phyloP scores from a whole-genome alignment of 2,797 vertebrate genomes.

The Apogon talboti region DNA sequence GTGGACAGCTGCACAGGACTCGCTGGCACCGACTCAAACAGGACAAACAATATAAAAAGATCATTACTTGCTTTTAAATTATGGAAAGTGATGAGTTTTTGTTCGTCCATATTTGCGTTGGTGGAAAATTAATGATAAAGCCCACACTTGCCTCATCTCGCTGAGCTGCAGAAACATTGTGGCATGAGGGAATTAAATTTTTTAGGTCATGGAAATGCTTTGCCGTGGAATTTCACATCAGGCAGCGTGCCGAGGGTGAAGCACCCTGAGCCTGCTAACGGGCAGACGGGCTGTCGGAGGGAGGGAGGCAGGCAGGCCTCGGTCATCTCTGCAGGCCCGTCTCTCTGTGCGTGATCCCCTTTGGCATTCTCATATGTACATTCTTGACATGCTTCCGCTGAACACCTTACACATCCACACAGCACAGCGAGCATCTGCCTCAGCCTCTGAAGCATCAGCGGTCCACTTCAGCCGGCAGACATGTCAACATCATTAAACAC shows the following conservation, averaged over 20 bases:
- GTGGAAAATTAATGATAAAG: slow-evolving; percentile 14
- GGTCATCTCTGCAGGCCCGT: slow-evolving; percentile 25
- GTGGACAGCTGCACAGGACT: not conserved
- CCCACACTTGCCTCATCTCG: not conserved
- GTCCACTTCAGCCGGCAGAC: slow-evolving; percentile 43
- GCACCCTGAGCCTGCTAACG: slow-evolving; percentile 42
- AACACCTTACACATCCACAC: slow-evolving; percentile 57
- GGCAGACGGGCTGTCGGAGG: slow-evolving; percentile 4
- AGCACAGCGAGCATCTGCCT: slow-evolving; percentile 46
- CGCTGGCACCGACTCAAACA: not conserved
- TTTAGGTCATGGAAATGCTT: slow-evolving; percentile 57
- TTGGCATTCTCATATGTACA: slow-evolving; percentile 36
- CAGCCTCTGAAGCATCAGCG: slow-evolving; percentile 54
- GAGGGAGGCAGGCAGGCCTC: slow-evolving; percentile 33
- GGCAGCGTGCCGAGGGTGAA: slow-evolving; percentile 50
- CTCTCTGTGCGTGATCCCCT: slow-evolving; percentile 22
- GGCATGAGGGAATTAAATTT: slow-evolving; percentile 36
- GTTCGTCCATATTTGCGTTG: slow-evolving; percentile 18
- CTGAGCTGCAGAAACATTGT: slow-evolving; percentile 26
- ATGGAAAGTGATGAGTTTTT: not conserved
- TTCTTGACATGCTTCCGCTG: slow-evolving; percentile 63
- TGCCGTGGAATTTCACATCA: slow-evolving; percentile 53
- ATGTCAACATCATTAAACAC: slow-evolving; percentile 25
- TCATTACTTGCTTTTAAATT: not conserved
- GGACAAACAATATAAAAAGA: not conserved